Evolutionary conservation across 2,113 vertebrate genomes (phyloP).

Genomic region (Mormoops blainvillei): DNA sequence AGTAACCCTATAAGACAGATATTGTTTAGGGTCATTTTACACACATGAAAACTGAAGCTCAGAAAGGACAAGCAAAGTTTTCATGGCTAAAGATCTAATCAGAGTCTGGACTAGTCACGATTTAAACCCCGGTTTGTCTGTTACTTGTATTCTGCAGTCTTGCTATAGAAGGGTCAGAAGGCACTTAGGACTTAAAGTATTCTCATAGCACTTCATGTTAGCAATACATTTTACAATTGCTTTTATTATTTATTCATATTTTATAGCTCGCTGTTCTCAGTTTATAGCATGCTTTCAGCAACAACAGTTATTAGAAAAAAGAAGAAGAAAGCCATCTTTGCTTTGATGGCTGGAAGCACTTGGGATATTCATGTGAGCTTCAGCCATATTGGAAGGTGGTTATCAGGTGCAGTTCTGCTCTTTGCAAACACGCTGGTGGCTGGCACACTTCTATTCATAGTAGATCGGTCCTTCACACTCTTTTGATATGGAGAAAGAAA

Average conservation of each 20-base stretch:
- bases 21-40: not conserved
- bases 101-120: not conserved
- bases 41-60: not conserved
- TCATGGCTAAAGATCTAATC: not conserved
- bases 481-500: constrained; percentile 58
- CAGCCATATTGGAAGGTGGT: not conserved
- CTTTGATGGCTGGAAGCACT: not conserved
- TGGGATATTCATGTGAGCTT: not conserved
- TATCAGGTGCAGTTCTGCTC: not conserved
- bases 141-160: not conserved
- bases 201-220: not conserved
- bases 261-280: constrained; percentile 31
- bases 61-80: not conserved
- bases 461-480: not conserved
- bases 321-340: constrained; percentile 7
- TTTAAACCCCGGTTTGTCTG: not conserved
- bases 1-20: not conserved
- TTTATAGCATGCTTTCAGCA: constrained; percentile 47
- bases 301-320: constrained; percentile 40
- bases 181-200: constrained; percentile 5
- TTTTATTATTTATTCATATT: constrained; percentile 65
- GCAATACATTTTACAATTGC: constrained; percentile 49
- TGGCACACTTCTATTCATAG: not conserved
- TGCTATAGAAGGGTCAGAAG: not conserved
- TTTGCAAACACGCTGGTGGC: not conserved